These are phyloP conservation scores for Trilocha varians DNA, from an alignment of 2,888 invertebrate genomes.

Conservation along the genomic window DNA sequence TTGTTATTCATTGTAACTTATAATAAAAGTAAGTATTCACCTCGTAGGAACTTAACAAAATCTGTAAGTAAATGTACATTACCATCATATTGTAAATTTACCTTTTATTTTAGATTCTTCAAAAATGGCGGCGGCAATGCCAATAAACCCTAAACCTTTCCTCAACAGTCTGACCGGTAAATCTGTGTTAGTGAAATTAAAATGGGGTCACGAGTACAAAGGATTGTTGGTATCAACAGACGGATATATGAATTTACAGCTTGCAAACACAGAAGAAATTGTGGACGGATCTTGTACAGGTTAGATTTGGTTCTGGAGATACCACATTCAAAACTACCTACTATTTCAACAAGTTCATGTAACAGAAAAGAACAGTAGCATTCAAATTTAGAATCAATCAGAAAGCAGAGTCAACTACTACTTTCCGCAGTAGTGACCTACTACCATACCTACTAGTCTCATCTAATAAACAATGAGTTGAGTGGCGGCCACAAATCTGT, in stretches of 20 bases:
- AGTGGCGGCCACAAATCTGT: too few species aligned
- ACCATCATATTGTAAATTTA: background rate
- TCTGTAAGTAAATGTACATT: constrained; percentile 12
- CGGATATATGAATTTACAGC: constrained; percentile 98
- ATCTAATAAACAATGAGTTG: too few species aligned
- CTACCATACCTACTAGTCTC: too few species aligned
- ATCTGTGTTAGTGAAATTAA: constrained; percentile 96
- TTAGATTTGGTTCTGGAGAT: constrained; percentile 46
- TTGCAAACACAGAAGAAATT: constrained; percentile 98
- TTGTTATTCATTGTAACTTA: too few species aligned
- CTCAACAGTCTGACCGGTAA: constrained; percentile 98
- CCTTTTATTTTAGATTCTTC: constrained; percentile 1
- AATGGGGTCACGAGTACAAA: constrained; percentile 99
- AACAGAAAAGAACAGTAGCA: too few species aligned
- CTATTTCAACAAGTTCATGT: background rate
- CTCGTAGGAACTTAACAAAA: background rate
- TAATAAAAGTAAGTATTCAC: too few species aligned
- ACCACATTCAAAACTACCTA: constrained; percentile 1
- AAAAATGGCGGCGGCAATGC: constrained; percentile 88
- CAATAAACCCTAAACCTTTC: constrained; percentile 99
- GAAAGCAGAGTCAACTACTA: too few species aligned
- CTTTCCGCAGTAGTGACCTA: too few species aligned
- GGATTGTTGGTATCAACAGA: constrained; percentile 98
- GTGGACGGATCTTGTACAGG: constrained; percentile 94
- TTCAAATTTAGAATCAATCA: too few species aligned